Conservation (phyloP, 2,888 invertebrate genomes). For the Temnothorax unifasciatus region DNA sequence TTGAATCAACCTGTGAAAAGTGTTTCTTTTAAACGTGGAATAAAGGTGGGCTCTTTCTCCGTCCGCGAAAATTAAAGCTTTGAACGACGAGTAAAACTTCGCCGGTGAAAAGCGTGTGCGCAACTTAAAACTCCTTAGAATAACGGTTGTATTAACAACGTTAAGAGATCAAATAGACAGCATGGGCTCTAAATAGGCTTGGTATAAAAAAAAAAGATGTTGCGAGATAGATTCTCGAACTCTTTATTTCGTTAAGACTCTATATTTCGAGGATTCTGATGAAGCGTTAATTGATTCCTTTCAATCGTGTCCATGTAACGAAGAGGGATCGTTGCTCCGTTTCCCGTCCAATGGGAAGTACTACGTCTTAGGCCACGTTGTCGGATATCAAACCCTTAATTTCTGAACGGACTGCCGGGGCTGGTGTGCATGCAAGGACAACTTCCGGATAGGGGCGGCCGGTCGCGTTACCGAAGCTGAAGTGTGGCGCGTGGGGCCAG, state of each 20-base stretch:
- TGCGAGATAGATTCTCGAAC: neutral
- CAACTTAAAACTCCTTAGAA: neutral
- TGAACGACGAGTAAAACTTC: neutral
- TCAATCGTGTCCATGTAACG: neutral
- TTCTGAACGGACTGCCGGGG: neutral
- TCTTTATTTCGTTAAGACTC: neutral
- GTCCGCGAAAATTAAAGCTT: slow-evolving; percentile 25
- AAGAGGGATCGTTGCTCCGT: neutral
- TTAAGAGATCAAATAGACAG: neutral
- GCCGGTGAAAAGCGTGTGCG: neutral
- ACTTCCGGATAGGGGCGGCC: neutral
- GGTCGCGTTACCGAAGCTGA: slow-evolving; percentile 9
- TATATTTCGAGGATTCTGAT: neutral
- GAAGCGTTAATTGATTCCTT: slow-evolving; percentile 2
- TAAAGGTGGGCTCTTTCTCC: neutral
- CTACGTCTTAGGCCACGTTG: neutral
- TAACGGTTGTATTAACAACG: slow-evolving; percentile 1
- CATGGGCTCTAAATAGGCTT: neutral
- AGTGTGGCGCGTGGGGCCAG: neutral
- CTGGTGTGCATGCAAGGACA: slow-evolving; percentile 26
- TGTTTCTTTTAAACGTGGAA: slow-evolving; percentile 31
- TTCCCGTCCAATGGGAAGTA: neutral
- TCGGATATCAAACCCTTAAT: slow-evolving; percentile 22
- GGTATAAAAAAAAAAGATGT: neutral
- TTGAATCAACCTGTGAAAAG: slow-evolving; percentile 12